Evolutionary conservation across 2,888 invertebrate genomes (phyloP), one percentile per base, ranked within the genome.

Genomic region (Stegana nigrithorax): DNA sequence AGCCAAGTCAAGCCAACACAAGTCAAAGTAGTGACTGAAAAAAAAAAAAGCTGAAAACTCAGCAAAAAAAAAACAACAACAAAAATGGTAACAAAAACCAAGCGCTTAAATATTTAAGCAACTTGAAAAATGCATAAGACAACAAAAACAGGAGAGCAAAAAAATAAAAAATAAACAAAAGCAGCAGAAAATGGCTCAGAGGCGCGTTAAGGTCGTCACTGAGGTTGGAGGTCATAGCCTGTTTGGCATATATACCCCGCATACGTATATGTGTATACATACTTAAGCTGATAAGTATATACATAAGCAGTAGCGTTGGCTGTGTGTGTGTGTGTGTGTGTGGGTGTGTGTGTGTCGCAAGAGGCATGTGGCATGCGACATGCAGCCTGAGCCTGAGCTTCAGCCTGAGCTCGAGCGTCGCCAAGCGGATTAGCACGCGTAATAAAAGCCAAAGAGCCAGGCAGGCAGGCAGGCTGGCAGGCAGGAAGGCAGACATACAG

Each of bases 401-500:
- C n/a, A n/a, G n/a, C n/a, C n/a, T n/a, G n/a, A n/a, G n/a, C n/a
- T n/a, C 25, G 26, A 62, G 64, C 70, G 76, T 67, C 67, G 73
- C 67, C 74, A 68, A 71, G 67, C 72, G 72, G 74, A 78, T 75
- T 78, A 75, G 66, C 65, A 57, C 63, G 72, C 67, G 69, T 73
- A 76, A 75, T 75, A 78, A 75, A 78, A 73, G 74, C 67, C 72
- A 76, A 78, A 76, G 78, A 69, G 63, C 65, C 73, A 73, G 72
- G 66, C 72, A 67, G 68, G 66, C 65, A 67, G 66, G 63, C 67
- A 71, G 69, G 70, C 60, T 29, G 47, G 5, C 45, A 1, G 21
- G 14, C 12, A 23, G 42, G 26, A 57, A 39, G 21, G 26, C 19
- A 19, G 45, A 32, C 25, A 21, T 53, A 53, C 53, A 44, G 39